Evolutionary conservation across 2,888 invertebrate genomes (phyloP), one percentile per base, ranked within the genome.

Genomic region (Hofmannophila pseudospretella): DNA sequence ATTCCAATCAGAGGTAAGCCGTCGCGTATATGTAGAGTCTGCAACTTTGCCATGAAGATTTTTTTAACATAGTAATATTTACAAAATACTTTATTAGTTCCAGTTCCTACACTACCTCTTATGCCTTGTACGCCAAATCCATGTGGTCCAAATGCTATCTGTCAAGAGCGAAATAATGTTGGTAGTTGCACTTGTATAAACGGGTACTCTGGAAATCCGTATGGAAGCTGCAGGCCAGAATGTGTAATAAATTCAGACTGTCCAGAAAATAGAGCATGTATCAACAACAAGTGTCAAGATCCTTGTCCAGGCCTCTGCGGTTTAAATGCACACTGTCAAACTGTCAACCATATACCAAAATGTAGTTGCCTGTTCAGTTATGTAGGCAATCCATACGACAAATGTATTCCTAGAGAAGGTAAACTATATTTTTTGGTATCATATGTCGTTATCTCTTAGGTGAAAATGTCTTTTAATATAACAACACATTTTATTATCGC

Each of bases 291-390:
- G 67, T 93, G 93, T 62, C 84, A 88, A 59, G 90, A 93, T 60
- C 93, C 93, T 30, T 93, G 95, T 54, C 89, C 90, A 40, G 95
- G 94, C 34, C 89, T 92, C 34, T 96, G 96, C 61, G 96, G 95
- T 34, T 84, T 88, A 34, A 92, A 92, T 65, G 91, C 94, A 9
- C 79, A 89, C 53, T 96, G 95, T 59, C 89, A 91, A 75, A 92
- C 93, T 20, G 88, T 93, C 10, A 91, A 92, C 51, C 95, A 95
- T 59, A 82, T 91, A 47, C 93, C 95, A 5, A 90, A 91, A 48
- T 96, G 96, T 65, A 88, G 88, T 29, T 95, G 95, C 55, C 72
- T 85, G 11, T 49, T 75, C 23, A 90, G 90, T 47, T 92, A 90
- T 65, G 87, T 90, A 7, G 94, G 94, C 16, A 91, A 94, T 82